A percentile compares a stretch with the other conserved stretches of the same genome.
phyloP scores from a whole-genome alignment of 2,797 vertebrate genomes.

The Mormyrus proboscirostris region DNA sequence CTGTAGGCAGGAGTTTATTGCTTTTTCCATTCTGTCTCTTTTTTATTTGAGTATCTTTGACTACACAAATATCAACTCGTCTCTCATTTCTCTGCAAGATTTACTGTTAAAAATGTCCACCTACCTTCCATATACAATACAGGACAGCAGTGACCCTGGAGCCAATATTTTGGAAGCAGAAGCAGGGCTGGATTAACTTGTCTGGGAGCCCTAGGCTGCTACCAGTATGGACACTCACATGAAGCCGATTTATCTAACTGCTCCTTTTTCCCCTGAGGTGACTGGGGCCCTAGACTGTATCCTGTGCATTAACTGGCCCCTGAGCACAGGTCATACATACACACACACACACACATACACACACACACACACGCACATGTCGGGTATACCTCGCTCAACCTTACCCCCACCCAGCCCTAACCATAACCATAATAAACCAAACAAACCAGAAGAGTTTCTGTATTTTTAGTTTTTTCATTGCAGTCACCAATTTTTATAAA shows the following conservation, averaged over 20 bases:
- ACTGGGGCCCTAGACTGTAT: background rate
- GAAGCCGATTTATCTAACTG: background rate
- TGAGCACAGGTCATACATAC: background rate
- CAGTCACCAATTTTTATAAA: too few relatives aligned
- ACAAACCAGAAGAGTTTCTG: too few relatives aligned
- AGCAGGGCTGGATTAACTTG: background rate
- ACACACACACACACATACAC: background rate
- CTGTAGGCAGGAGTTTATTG: background rate
- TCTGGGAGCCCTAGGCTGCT: background rate
- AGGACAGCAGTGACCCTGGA: background rate
- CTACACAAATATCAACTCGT: background rate
- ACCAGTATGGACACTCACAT: background rate
- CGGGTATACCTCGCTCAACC: too few relatives aligned
- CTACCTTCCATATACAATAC: background rate
- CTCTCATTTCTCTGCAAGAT: background rate
- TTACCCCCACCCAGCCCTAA: too few relatives aligned
- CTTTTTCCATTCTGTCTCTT: background rate
- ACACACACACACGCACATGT: background rate
- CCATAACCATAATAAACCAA: too few relatives aligned
- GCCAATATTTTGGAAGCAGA: background rate
- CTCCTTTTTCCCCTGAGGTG: background rate
- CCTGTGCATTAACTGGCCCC: background rate
- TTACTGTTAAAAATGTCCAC: background rate
- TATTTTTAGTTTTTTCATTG: too few relatives aligned
- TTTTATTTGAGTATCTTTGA: background rate